Percentiles rank a stretch among this genome's conserved stretches.
These are phyloP conservation scores for Osmoderma eremita DNA, from an alignment of 2,888 invertebrate species.

Conservation along the genomic window DNA sequence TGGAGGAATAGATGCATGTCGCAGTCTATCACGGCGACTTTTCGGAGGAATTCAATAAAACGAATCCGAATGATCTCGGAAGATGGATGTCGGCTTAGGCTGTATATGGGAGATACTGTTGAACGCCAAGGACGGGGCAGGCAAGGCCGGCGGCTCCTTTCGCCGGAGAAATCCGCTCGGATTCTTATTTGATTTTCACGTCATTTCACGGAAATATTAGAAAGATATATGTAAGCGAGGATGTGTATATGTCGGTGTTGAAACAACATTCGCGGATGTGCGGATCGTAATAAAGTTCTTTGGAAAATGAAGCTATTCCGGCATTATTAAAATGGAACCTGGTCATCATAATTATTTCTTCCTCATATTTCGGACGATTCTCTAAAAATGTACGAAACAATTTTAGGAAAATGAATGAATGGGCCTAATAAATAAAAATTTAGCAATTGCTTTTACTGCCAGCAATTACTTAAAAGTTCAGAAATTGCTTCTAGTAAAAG, in stretches of 20 bases:
- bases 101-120: constrained; percentile 37
- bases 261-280: neutral
- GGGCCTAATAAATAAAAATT: no score
- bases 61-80: constrained; percentile 54
- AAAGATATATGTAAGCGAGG: constrained; percentile 24
- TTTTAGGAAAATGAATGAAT: no score
- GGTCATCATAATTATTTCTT: no score
- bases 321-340: neutral
- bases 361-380: no score
- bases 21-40: constrained; percentile 59
- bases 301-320: neutral
- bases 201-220: constrained; percentile 42
- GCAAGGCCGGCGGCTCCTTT: constrained; percentile 25
- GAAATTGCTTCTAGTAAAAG: no score
- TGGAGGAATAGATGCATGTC: constrained; percentile 60
- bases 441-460: no score
- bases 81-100: constrained; percentile 57
- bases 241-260: constrained; percentile 7
- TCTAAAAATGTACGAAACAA: no score
- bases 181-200: constrained; percentile 42
- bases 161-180: constrained; percentile 27
- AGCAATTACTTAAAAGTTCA: no score
- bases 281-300: neutral
- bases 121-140: neutral
- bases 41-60: constrained; percentile 60